Base-by-base conservation (phyloP, 2,113 vertebrate genomes). In the Oreochromis spilurus region DNA sequence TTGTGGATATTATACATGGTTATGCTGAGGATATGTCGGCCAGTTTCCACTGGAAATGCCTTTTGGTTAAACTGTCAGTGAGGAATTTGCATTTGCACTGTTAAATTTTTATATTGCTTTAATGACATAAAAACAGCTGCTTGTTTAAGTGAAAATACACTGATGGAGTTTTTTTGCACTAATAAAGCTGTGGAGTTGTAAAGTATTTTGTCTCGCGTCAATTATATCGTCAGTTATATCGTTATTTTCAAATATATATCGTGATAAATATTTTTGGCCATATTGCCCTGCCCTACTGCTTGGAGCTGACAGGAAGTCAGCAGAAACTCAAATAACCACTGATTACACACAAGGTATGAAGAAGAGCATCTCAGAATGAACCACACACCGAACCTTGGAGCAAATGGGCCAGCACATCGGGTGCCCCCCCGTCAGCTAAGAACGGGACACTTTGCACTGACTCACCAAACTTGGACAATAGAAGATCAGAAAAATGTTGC, bases 191-290 rank as follows among this genome's bases (percentile, higher is more conserved):
- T 2, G 53, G 53, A 54, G 53, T 0, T 54, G n/a, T 24, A 54
- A 54, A 54, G 53, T 54, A 54, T 0, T 54, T 54, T 2, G 53
- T 54, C n/a, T 54, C 0, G 0, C 1, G 3, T 54, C 53, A 54
- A 6, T 57, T 57, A 57, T 1, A 8, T 26, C 4, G 1, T 57
- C 21, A 57, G 54, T 57, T 57, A 57, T 0, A 26, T 57, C 0
- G 7, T 57, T 57, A 2, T 57, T 57, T 29, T 29, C 54, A 57
- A 0, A 57, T 8, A 0, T 5, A 57, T 57, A 57, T 57, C 0
- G 13, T 57, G 24, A 14, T 57, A 57, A 57, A 57, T 29, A 16
- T 16, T 57, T 57, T 9, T 31, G 31, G 31, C 31, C 31, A 31
- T 31, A 31, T 31, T 29, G 24, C 55, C 24, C 54, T 57, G 24